Evolutionary conservation across 2,888 invertebrate genomes (phyloP), one percentile per base, ranked within the genome.

Genomic region (Aspidiotus destructor): DNA sequence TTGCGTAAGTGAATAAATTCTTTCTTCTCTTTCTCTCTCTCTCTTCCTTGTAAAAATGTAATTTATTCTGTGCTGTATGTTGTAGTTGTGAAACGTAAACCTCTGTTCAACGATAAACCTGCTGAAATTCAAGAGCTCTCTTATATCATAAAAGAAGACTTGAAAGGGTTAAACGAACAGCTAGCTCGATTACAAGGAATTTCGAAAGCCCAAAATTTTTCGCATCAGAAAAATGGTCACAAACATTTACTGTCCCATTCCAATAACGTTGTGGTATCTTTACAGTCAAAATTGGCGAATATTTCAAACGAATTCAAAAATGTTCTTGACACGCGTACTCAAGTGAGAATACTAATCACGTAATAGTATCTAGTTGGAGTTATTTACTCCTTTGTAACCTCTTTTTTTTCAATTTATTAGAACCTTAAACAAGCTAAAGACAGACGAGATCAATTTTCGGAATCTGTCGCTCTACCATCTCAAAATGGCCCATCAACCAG

Each of bases 261-360:
- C 69, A 92, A 90, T 60, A 94, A 91, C 77, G 92, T 96, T 72
- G 95, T 96, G 9, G 83, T 95, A 71, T 89, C 93, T 7, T 79
- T 94, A 70, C 94, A 94, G 80, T 95, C 97, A 1, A 90, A 95
- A 77, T 80, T 99, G 73, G 98, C 97, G 44, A 88, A 87, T 71
- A 97, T 99, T 91, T 97, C 97, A 60, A 94, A 91, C 72, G 92
- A 96, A 76, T 99, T 99, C 77, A 97, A 98, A 80, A 91, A 89
- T 80, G 95, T 99, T 60, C 83, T 99, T 69, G 98, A 99, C 85
- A 92, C 97, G 17, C 83, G 98, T 74, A 97, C 97, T 15, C 96
- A 99, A 84, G 85, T 84, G 75, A 72, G 73, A 28, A 28, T 73
- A 53, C 28, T 17, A 16, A 16, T 15, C 15, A 44, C 44, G 15